Percentiles rank a stretch among this genome's conserved stretches.
Conservation (phyloP, 2,113 vertebrate genomes). For the Pagrus major region DNA sequence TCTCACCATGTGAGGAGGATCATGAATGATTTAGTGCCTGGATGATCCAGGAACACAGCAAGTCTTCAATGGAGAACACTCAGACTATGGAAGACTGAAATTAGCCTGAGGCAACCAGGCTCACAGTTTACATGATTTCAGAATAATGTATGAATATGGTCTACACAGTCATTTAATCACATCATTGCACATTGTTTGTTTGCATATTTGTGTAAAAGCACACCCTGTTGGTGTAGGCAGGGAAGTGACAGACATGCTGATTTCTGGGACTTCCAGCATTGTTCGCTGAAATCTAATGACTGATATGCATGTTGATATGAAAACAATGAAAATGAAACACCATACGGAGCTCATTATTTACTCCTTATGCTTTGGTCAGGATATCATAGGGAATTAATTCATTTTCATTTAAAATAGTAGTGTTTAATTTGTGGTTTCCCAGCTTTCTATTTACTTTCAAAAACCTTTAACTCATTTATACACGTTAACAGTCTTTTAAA, state of each 20-base stretch:
- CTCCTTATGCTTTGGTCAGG: background rate
- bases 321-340: background rate
- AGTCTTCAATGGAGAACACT: conserved; percentile 14
- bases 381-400: background rate
- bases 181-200: background rate
- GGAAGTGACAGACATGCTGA: background rate
- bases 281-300: background rate
- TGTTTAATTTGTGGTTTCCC: background rate
- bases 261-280: background rate
- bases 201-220: conserved; percentile 26
- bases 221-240: conserved; percentile 40
- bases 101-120: conserved; percentile 3
- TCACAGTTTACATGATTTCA: conserved; percentile 11
- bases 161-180: background rate
- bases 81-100: background rate
- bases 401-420: background rate
- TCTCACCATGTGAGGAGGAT: conserved; percentile 28
- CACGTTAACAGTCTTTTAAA: background rate
- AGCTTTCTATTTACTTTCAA: background rate
- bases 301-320: background rate
- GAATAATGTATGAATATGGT: conserved; percentile 22
- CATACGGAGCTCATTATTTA: background rate
- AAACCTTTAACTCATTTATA: background rate
- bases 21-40: conserved; percentile 65
- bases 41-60: conserved; percentile 45